Conservation (phyloP, 2,113 vertebrate species). For the Dicaeum eximium region DNA sequence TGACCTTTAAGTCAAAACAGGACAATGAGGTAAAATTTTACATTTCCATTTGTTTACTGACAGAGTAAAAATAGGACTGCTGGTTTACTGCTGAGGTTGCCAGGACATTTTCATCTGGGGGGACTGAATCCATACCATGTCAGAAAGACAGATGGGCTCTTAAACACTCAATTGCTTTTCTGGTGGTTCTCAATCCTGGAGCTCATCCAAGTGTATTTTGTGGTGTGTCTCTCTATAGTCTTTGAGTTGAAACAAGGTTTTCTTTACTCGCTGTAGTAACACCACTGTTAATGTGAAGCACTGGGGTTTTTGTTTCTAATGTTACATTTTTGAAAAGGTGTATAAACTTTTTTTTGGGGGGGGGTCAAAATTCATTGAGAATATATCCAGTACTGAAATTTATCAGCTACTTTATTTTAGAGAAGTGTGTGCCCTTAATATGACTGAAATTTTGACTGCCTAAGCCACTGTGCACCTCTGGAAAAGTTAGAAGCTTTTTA, state of each 20-base stretch:
- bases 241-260: not conserved
- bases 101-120: not conserved
- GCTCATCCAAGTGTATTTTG: not conserved
- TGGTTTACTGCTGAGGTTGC: not conserved
- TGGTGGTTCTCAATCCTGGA: not conserved
- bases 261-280: not conserved
- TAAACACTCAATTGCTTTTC: constrained; percentile 3
- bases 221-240: not conserved
- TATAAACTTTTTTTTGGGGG: not conserved
- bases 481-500: not conserved
- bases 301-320: not conserved
- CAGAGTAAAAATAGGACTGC: not conserved
- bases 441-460: not conserved
- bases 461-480: not conserved
- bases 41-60: not conserved
- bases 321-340: not conserved
- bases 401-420: not conserved
- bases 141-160: constrained; percentile 26
- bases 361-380: not conserved
- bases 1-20: not conserved
- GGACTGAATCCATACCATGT: not conserved
- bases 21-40: not conserved
- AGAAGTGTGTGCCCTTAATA: not conserved
- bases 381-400: not conserved
- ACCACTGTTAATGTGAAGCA: not conserved